phyloP scores from a whole-genome alignment of 2,888 invertebrate genomes.

The Melanargia galathea region DNA sequence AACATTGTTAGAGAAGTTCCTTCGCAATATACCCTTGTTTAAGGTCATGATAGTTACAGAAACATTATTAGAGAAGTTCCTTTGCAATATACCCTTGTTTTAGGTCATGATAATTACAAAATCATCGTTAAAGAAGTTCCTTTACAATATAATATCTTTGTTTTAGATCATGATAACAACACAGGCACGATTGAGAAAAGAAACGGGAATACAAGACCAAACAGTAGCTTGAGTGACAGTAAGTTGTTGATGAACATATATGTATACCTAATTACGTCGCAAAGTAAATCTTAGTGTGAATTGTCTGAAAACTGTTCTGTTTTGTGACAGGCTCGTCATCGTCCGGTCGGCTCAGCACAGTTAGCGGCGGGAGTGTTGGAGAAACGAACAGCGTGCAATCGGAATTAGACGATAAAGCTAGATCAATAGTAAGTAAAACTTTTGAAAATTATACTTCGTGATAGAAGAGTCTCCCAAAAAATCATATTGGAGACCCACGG shows the following conservation, averaged over 20 bases:
- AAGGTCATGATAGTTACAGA: conserved; percentile 58
- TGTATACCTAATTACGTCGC: not conserved
- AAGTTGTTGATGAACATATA: conserved; percentile 45
- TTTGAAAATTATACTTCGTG: not conserved
- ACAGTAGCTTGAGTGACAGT: conserved; percentile 78
- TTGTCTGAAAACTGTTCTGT: conserved; percentile 20
- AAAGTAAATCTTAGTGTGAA: not conserved
- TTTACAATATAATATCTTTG: conserved; percentile 1
- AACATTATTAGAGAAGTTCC: conserved; percentile 72
- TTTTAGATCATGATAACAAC: conserved; percentile 61
- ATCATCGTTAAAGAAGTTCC: too few relatives aligned
- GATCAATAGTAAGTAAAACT: conserved; percentile 68
- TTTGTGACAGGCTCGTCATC: conserved; percentile 86
- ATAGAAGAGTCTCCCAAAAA: too few relatives aligned
- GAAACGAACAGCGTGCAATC: conserved; percentile 92
- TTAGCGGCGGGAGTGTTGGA: conserved; percentile 90
- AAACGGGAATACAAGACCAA: conserved; percentile 73
- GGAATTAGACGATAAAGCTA: conserved; percentile 88
- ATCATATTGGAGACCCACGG: too few relatives aligned
- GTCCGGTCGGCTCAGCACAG: conserved; percentile 91
- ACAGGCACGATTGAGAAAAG: conserved; percentile 72
- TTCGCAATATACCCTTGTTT: too few relatives aligned
- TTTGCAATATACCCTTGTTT: too few relatives aligned
- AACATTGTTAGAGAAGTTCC: too few relatives aligned
- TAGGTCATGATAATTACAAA: too few relatives aligned